Evolutionary conservation across 2,797 vertebrate genomes (phyloP), one percentile per base, ranked within the genome.

Genomic region (Esox lucius): DNA sequence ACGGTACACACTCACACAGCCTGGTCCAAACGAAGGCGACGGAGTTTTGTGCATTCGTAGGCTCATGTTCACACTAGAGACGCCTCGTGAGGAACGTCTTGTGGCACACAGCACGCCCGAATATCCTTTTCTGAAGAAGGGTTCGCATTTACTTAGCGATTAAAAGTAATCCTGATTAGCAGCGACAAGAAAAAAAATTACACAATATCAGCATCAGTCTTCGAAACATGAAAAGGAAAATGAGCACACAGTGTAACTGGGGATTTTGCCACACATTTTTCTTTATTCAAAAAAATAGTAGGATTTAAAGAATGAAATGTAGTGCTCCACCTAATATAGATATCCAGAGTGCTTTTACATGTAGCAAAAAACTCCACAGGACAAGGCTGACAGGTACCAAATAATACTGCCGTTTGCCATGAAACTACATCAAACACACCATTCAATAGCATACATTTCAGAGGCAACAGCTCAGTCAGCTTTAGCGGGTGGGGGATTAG

Each of bases 271-370:
- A 94, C 91, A 92, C 91, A 88, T 84, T 92, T 91, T 85, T 72
- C 88, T 93, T 93, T 93, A 94, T 94, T 94, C 93, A 91, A 92
- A 94, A 46, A 94, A 95, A 93, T 93, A 93, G 83, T 87, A 78
- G 81, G 74, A 87, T 91, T 93, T 93, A 90, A 83, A 89, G 78
- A 87, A 79, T 83, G 87, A 82, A 88, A 87, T 87, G 89, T 88
- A 87, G 89, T 91, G 87, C 89, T 91, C 88, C 91, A 91, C 84
- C 87, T 91, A 85, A 75, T 89, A 89, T 85, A 90, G 83, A 90
- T 90, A 91, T 90, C 90, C 78, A 89, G 90, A 93, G 90, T 91
- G 91, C 85, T 90, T 91, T 90, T 85, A 93, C 92, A 91, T 90
- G 90, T 91, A 89, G 91, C 89, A 88, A 85, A 86, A 73, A 70